Conservation (phyloP, 1,140 invertebrate genomes). For the Phthorimaea operculella region DNA sequence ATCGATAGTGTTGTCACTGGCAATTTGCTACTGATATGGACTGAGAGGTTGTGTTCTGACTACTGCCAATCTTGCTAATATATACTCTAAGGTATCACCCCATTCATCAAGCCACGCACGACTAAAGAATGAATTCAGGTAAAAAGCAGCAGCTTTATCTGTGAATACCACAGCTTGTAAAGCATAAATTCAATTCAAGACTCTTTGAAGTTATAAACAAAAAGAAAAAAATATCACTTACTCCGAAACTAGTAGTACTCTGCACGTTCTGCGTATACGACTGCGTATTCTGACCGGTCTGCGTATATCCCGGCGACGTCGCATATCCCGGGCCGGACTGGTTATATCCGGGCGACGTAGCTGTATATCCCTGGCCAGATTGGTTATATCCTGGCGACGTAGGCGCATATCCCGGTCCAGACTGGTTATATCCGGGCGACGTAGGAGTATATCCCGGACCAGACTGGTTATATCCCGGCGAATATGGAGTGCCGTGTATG, state of each 20-base stretch:
- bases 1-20: no score
- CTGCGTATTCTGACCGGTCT: constrained; percentile 9
- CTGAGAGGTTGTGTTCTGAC: no score
- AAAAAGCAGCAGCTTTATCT: no score
- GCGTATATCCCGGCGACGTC: constrained; percentile 12
- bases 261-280: constrained; percentile 4
- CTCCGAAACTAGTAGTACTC: not conserved
- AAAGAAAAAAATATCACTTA: no score
- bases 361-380: constrained; percentile 7
- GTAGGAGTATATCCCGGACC: constrained; percentile 7
- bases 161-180: no score
- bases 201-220: no score
- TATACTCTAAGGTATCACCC: no score
- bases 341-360: constrained; percentile 9
- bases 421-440: constrained; percentile 10
- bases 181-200: no score
- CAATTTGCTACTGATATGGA: no score
- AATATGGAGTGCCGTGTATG: constrained; percentile 13
- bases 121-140: no score
- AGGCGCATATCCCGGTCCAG: not conserved
- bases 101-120: no score
- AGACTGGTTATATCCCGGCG: constrained; percentile 7
- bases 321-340: constrained; percentile 11
- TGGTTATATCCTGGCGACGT: constrained; percentile 8
- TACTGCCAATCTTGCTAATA: no score